A percentile compares a stretch with the other conserved stretches of the same genome.
Evolutionary conservation across 2,888 invertebrate genomes (phyloP).

Genomic region (Platycheirus rosarum): DNA sequence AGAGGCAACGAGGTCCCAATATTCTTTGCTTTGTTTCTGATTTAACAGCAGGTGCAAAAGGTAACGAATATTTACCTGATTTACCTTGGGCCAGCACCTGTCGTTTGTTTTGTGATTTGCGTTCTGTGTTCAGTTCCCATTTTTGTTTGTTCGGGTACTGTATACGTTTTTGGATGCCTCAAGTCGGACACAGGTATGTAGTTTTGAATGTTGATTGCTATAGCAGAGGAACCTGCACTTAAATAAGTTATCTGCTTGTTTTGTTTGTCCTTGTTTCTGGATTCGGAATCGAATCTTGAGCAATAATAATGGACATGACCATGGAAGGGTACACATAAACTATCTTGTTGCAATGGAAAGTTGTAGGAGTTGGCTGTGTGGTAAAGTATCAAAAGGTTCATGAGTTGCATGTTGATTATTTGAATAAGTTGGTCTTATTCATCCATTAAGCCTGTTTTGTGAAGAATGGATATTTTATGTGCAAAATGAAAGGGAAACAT

Average conservation of each 20-base stretch:
- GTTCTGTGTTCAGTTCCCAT: neutral
- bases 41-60: constrained; percentile 66
- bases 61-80: constrained; percentile 54
- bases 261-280: constrained; percentile 19
- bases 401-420: too few species aligned
- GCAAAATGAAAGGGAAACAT: too few species aligned
- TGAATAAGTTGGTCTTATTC: too few species aligned
- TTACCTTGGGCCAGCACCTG: constrained; percentile 61
- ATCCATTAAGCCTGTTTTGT: too few species aligned
- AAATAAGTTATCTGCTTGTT: constrained; percentile 29
- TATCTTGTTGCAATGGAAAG: neutral
- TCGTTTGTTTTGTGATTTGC: constrained; percentile 32
- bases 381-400: too few species aligned
- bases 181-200: constrained; percentile 43
- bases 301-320: constrained; percentile 31
- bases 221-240: neutral
- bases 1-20: constrained; percentile 11
- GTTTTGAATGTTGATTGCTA: constrained; percentile 15
- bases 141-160: constrained; percentile 23
- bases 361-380: too few species aligned
- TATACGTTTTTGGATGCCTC: constrained; percentile 16
- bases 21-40: constrained; percentile 55
- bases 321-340: neutral
- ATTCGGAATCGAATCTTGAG: neutral
- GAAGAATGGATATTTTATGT: too few species aligned